These are phyloP conservation scores for Pseudochaenichthys georgianus DNA, from an alignment of 2,797 vertebrate genomes.

Conservation along the genomic window DNA sequence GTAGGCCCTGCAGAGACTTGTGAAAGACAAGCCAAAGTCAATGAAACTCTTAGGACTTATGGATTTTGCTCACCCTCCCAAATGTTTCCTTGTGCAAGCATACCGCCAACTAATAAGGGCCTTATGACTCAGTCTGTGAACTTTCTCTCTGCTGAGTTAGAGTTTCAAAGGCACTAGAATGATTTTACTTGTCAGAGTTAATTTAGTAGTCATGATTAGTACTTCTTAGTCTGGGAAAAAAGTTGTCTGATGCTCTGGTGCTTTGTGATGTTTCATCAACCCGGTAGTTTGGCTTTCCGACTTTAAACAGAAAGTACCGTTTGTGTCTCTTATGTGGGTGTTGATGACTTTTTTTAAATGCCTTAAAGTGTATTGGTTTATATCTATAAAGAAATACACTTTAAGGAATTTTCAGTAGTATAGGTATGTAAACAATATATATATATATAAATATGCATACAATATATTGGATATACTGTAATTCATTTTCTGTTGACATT, in stretches of 20 bases:
- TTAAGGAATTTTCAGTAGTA: too few species aligned
- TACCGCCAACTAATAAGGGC: slow-evolving; percentile 24
- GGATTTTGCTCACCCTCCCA: slow-evolving; percentile 30
- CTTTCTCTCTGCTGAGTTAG: slow-evolving; percentile 22
- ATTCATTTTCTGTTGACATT: too few species aligned
- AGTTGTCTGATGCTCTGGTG: slow-evolving; percentile 12
- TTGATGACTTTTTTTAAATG: too few species aligned
- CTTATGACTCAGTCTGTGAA: slow-evolving; percentile 27
- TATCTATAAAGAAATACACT: too few species aligned
- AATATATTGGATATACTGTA: too few species aligned
- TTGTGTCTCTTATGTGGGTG: too few species aligned
- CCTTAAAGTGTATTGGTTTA: too few species aligned
- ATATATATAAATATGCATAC: too few species aligned
- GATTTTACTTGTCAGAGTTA: slow-evolving; percentile 35
- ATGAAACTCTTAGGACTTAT: slow-evolving; percentile 27
- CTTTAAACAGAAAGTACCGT: neutral
- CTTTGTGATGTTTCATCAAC: slow-evolving; percentile 19
- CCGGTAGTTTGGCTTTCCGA: neutral
- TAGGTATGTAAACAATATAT: too few species aligned
- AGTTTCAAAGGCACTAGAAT: slow-evolving; percentile 25
- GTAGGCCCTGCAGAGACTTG: slow-evolving; percentile 17
- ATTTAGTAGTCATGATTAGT: slow-evolving; percentile 18
- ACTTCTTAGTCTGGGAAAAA: slow-evolving; percentile 21
- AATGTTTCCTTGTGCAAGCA: slow-evolving; percentile 27
- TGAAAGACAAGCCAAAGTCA: slow-evolving; percentile 71